Evolutionary conservation across 2,797 vertebrate species (phyloP).

Genomic region (Lycodopsis pacificus): DNA sequence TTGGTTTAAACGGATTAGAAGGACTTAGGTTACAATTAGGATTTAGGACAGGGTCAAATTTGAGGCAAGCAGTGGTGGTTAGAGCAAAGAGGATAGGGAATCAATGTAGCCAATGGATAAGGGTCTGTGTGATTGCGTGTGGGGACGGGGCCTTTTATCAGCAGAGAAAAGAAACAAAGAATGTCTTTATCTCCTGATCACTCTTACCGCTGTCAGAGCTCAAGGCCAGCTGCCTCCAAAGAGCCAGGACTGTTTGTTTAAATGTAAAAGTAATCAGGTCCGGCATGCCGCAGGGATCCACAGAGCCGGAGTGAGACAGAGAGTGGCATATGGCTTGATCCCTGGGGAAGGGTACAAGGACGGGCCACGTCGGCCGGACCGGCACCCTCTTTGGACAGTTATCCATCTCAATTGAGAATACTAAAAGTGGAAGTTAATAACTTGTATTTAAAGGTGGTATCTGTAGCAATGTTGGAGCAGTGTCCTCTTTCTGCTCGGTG

Average conservation of each 20-base stretch:
- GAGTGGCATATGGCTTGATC: slow-evolving; percentile 66
- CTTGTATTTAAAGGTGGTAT: not conserved
- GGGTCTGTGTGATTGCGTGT: slow-evolving; percentile 9
- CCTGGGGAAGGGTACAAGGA: slow-evolving; percentile 75
- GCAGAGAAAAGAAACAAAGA: slow-evolving; percentile 61
- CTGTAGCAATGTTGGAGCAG: not conserved
- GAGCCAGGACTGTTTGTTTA: slow-evolving; percentile 76
- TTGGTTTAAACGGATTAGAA: slow-evolving; percentile 4
- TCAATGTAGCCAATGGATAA: slow-evolving; percentile 15
- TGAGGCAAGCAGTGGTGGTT: not conserved
- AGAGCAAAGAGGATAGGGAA: slow-evolving; percentile 12
- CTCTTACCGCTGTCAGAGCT: slow-evolving; percentile 59
- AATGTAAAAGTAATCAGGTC: slow-evolving; percentile 81
- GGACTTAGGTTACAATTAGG: not conserved
- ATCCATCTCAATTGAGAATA: slow-evolving; percentile 40
- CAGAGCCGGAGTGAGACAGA: slow-evolving; percentile 37
- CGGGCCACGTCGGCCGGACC: slow-evolving; percentile 54
- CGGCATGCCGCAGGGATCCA: slow-evolving; percentile 60
- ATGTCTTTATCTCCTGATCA: slow-evolving; percentile 72
- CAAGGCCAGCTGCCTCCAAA: slow-evolving; percentile 72
- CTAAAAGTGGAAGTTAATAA: slow-evolving; percentile 24
- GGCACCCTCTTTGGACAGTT: slow-evolving; percentile 36
- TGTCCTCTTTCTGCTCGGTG: not conserved
- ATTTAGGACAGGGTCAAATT: slow-evolving; percentile 5
- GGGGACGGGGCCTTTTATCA: slow-evolving; percentile 51